Conservation (phyloP, 1,140 invertebrate species). For the Saccostrea cuccullata region DNA sequence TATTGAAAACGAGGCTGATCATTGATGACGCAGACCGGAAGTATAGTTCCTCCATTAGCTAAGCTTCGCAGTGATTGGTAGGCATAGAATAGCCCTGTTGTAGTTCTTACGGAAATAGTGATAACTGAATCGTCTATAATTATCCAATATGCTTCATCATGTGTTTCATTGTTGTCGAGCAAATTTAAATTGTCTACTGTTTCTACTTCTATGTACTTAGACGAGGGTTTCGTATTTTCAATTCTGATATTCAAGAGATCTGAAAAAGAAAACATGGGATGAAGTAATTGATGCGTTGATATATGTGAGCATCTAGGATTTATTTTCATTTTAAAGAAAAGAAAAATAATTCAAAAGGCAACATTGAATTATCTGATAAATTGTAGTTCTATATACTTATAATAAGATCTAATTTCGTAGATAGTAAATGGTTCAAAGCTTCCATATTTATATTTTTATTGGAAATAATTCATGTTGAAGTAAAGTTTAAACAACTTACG, state of each 20-base stretch:
- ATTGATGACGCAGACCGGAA: constrained; percentile 55
- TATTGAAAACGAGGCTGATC: constrained; percentile 71
- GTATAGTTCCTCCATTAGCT: constrained; percentile 23
- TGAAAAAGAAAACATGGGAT: background rate
- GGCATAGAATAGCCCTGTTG: constrained; percentile 63
- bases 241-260: constrained; percentile 13
- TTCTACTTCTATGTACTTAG: constrained; percentile 38
- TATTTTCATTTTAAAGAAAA: background rate
- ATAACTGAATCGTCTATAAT: constrained; percentile 50
- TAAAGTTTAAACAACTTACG: background rate
- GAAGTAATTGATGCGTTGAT: background rate
- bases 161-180: background rate
- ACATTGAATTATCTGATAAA: too few relatives aligned
- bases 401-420: too few relatives aligned
- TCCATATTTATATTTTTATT: too few relatives aligned
- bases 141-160: constrained; percentile 62
- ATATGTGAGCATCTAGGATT: background rate
- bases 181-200: constrained; percentile 40
- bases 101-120: constrained; percentile 50
- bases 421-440: too few relatives aligned
- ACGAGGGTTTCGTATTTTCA: constrained; percentile 27
- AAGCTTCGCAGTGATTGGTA: constrained; percentile 64
- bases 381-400: too few relatives aligned
- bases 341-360: background rate
- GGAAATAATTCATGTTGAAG: too few relatives aligned